Evolutionary conservation across 2,888 invertebrate species (phyloP).

Genomic region (Achlya flavicornis): DNA sequence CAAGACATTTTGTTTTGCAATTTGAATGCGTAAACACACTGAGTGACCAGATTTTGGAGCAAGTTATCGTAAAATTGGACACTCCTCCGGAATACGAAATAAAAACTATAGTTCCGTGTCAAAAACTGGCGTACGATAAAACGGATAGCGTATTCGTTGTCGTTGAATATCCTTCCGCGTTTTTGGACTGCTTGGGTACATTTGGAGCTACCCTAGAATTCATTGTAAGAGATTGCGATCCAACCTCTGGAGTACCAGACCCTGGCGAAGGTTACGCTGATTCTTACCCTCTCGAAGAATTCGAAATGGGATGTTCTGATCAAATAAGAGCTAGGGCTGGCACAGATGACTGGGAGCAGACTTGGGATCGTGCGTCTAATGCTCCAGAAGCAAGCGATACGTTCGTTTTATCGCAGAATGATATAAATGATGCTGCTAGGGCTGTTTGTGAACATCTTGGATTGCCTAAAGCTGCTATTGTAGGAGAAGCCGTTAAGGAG

Average conservation of each 20-base stretch:
- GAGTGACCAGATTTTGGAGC: conserved; percentile 96
- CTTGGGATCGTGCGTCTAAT: conserved; percentile 90
- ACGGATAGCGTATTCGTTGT: conserved; percentile 93
- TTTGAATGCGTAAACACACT: conserved; percentile 99
- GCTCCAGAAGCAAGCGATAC: conserved; percentile 94
- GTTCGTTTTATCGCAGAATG: conserved; percentile 89
- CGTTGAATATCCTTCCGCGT: conserved; percentile 84
- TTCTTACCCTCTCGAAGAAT: conserved; percentile 97
- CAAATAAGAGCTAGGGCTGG: conserved; percentile 65
- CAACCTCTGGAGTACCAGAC: conserved; percentile 95
- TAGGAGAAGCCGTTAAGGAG: conserved; percentile 73
- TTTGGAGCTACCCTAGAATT: conserved; percentile 97
- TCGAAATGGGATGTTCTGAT: conserved; percentile 70
- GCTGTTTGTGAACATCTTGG: conserved; percentile 74
- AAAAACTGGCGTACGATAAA: conserved; percentile 92
- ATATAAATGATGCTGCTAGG: conserved; percentile 66
- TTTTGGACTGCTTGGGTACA: conserved; percentile 88
- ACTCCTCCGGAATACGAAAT: conserved; percentile 91
- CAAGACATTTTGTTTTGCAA: conserved; percentile 94
- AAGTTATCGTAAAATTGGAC: conserved; percentile 94
- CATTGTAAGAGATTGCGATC: conserved; percentile 98
- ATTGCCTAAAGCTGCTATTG: conserved; percentile 58
- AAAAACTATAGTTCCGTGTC: conserved; percentile 88
- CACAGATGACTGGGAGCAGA: conserved; percentile 80
- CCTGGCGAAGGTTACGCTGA: conserved; percentile 98